Conservation (phyloP, 2,113 vertebrate species). For the Notothenia coriiceps region DNA sequence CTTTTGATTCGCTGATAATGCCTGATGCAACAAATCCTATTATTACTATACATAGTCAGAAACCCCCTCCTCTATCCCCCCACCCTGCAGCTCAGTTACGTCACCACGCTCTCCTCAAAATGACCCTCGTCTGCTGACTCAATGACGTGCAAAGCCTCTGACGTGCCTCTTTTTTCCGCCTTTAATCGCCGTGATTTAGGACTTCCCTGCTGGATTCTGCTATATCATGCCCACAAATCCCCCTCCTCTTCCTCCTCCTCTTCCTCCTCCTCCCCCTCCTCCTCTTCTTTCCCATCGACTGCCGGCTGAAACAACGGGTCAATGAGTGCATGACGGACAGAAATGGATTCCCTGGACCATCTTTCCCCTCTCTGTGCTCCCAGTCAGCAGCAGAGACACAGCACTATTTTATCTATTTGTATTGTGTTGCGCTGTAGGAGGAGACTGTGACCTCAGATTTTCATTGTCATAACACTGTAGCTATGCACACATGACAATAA, state of each 20-base stretch:
- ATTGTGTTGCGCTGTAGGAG: no score
- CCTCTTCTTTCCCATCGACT: background rate
- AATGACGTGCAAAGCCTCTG: slow-evolving; percentile 44
- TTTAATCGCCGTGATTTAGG: background rate
- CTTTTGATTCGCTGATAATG: slow-evolving; percentile 9
- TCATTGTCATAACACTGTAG: no score
- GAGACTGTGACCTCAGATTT: no score
- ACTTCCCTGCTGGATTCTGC: slow-evolving; percentile 21
- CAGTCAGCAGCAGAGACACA: no score
- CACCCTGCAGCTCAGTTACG: slow-evolving; percentile 1
- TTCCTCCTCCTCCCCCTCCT: background rate
- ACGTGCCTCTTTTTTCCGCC: slow-evolving; percentile 3
- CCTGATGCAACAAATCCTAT: slow-evolving; percentile 38
- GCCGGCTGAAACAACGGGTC: background rate
- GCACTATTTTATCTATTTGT: no score
- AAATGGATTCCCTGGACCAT: background rate
- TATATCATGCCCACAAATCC: background rate
- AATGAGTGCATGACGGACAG: slow-evolving; percentile 28
- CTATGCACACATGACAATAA: no score
- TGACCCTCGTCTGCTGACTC: slow-evolving; percentile 51
- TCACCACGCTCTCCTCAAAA: slow-evolving; percentile 42
- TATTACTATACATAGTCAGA: slow-evolving; percentile 18
- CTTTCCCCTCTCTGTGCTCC: background rate
- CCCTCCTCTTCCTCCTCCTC: background rate
- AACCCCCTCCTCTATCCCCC: background rate